These are phyloP conservation scores for Nesoenas mayeri DNA, from an alignment of 2,113 vertebrate genomes.

Conservation along the genomic window DNA sequence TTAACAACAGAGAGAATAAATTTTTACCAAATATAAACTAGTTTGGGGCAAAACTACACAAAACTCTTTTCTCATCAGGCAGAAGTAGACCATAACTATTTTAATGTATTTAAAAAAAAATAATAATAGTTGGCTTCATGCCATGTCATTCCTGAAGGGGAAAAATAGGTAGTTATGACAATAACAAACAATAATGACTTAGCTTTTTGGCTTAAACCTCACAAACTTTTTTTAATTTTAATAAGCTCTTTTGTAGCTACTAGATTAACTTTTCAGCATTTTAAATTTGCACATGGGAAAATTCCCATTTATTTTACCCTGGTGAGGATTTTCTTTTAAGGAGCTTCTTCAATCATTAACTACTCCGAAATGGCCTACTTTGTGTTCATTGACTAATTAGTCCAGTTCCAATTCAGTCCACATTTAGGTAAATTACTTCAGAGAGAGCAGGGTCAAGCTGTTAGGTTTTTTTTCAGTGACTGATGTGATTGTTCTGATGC, in stretches of 20 bases:
- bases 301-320: neutral
- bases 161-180: neutral
- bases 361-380: neutral
- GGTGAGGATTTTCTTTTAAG: neutral
- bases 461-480: neutral
- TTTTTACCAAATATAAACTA: neutral
- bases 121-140: neutral
- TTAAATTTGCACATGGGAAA: neutral
- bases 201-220: neutral
- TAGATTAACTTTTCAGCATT: neutral
- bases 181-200: neutral
- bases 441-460: neutral
- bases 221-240: neutral
- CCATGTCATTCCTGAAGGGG: accelerated
- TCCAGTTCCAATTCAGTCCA: conserved; percentile 17
- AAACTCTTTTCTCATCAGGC: neutral
- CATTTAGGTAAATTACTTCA: conserved; percentile 36
- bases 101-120: neutral
- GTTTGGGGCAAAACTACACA: neutral
- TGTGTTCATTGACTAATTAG: conserved; percentile 14
- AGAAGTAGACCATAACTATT: neutral
- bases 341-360: neutral
- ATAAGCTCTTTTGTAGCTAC: neutral
- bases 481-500: neutral
- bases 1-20: neutral